Evolutionary conservation across 1,140 invertebrate species (phyloP).

Genomic region (Propsilocerus akamusi): DNA sequence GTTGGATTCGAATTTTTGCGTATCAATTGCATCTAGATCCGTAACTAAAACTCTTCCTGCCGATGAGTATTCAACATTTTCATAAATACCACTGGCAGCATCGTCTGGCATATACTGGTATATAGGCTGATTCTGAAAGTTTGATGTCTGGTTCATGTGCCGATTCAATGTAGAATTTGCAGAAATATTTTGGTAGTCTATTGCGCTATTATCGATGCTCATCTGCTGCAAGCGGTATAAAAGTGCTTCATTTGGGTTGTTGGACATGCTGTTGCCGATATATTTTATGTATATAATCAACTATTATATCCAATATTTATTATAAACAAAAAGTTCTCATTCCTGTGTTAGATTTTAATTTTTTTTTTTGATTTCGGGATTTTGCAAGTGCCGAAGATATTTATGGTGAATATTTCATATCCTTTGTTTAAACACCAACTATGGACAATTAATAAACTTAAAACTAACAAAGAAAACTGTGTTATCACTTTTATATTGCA

Average conservation of each 20-base stretch:
- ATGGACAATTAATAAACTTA: neutral
- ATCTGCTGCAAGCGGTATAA: neutral
- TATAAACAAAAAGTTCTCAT: neutral
- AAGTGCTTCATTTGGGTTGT: neutral
- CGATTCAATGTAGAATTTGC: neutral
- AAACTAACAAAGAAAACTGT: neutral
- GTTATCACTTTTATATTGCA: neutral
- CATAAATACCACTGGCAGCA: neutral
- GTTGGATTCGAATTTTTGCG: neutral
- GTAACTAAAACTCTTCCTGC: constrained; percentile 21
- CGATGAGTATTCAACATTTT: neutral
- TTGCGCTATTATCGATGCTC: neutral
- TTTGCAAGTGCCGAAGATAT: neutral
- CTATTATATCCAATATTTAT: neutral
- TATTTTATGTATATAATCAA: neutral
- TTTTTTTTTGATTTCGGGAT: neutral
- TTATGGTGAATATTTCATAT: neutral
- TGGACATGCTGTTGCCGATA: neutral
- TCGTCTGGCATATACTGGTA: neutral
- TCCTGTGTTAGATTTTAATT: neutral
- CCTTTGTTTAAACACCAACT: neutral
- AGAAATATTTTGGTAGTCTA: neutral
- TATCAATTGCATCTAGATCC: constrained; percentile 16
- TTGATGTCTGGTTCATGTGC: neutral
- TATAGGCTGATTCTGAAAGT: neutral